Percentiles rank a stretch among this genome's conserved stretches.
phyloP scores from a whole-genome alignment of 2,888 invertebrate genomes.

The Plemyria rubiginata region DNA sequence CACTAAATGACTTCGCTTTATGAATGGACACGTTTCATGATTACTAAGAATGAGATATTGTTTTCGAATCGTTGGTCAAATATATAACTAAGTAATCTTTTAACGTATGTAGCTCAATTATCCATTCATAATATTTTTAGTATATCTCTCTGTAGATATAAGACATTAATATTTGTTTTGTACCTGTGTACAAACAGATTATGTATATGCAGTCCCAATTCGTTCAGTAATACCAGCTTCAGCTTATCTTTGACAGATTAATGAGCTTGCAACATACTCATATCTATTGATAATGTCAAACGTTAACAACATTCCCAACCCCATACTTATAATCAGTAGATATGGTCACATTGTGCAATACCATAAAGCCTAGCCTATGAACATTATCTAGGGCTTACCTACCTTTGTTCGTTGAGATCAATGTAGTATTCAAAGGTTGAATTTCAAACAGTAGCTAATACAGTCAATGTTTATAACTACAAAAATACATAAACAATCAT shows the following conservation, averaged over 20 bases:
- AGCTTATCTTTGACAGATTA: neutral
- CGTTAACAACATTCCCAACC: neutral
- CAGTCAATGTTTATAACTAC: too few species aligned
- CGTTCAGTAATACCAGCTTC: neutral
- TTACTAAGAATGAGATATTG: neutral
- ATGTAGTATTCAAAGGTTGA: too few species aligned
- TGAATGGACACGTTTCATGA: conserved; percentile 15
- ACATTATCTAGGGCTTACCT: neutral
- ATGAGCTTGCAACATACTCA: neutral
- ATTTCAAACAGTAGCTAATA: too few species aligned
- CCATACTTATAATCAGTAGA: neutral
- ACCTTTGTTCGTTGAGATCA: too few species aligned
- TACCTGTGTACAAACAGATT: too few species aligned
- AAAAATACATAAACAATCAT: too few species aligned
- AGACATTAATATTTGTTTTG: too few species aligned
- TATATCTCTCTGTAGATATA: too few species aligned
- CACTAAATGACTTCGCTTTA: conserved; percentile 32
- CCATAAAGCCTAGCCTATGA: neutral
- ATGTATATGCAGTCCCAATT: too few species aligned
- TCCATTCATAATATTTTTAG: too few species aligned
- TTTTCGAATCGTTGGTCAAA: neutral
- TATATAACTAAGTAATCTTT: too few species aligned
- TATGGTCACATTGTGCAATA: neutral
- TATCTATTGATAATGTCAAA: neutral
- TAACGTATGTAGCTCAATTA: too few species aligned